Evolutionary conservation across 2,113 vertebrate species (phyloP).

Genomic region (Trogon surrucura): DNA sequence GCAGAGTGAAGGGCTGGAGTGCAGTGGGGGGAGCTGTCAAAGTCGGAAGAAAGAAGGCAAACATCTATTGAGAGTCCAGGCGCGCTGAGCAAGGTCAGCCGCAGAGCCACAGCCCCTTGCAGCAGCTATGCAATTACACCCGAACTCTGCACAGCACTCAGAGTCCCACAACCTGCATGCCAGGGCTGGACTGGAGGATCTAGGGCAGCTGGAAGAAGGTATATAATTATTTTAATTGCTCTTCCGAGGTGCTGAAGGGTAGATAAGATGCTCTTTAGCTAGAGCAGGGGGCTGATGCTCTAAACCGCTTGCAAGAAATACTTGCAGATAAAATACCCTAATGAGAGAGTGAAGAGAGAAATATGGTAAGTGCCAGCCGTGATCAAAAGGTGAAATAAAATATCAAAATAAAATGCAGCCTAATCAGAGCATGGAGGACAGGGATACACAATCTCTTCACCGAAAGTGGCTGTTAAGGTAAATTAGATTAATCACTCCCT

Average conservation of each 20-base stretch:
- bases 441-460: not conserved
- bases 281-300: not conserved
- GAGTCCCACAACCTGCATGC: slow-evolving; percentile 53
- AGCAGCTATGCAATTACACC: slow-evolving; percentile 78
- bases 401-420: slow-evolving; percentile 15
- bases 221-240: slow-evolving; percentile 65
- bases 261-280: slow-evolving; percentile 57
- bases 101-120: slow-evolving; percentile 59
- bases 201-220: slow-evolving; percentile 44
- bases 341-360: slow-evolving; percentile 33
- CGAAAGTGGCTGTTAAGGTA: slow-evolving; percentile 46
- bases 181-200: not conserved
- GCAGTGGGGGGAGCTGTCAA: slow-evolving; percentile 61
- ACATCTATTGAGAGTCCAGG: slow-evolving; percentile 73
- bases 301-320: not conserved
- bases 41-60: slow-evolving; percentile 73
- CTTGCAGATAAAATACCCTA: slow-evolving; percentile 54
- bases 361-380: not conserved
- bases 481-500: slow-evolving; percentile 52
- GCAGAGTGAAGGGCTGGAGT: slow-evolving; percentile 13
- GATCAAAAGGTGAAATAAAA: slow-evolving; percentile 69
- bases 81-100: slow-evolving; percentile 73
- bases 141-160: slow-evolving; percentile 69
- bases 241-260: slow-evolving; percentile 48
- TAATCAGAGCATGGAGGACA: slow-evolving; percentile 21